Evolutionary conservation across 2,797 vertebrate genomes (phyloP).

Genomic region (Sarcoramphus papa): DNA sequence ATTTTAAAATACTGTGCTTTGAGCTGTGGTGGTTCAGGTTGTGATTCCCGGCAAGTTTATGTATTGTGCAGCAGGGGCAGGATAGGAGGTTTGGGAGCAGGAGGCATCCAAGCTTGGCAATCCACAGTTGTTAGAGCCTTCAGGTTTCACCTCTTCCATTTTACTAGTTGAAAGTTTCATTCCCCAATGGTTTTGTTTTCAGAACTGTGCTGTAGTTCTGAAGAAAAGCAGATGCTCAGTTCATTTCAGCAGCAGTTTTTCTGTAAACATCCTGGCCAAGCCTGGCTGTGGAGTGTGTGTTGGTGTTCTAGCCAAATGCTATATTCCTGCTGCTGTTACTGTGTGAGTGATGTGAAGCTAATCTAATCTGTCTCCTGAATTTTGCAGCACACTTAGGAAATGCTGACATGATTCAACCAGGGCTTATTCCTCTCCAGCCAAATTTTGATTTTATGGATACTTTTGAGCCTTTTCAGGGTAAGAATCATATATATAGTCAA

Average conservation of each 20-base stretch:
- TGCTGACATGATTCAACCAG: constrained; percentile 98
- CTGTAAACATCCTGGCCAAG: not conserved
- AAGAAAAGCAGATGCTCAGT: constrained; percentile 6
- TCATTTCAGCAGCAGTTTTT: constrained; percentile 1
- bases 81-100: not conserved
- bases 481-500: not conserved
- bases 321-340: not conserved
- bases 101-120: not conserved
- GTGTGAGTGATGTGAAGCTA: not conserved
- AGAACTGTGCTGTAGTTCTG: not conserved
- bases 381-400: constrained; percentile 89
- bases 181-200: not conserved
- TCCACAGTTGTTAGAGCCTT: not conserved
- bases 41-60: not conserved
- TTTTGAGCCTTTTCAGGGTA: constrained; percentile 95
- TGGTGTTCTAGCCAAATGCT: not conserved
- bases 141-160: not conserved
- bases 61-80: not conserved
- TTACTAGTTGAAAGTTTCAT: not conserved
- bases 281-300: not conserved
- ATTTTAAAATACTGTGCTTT: not conserved
- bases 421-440: constrained; percentile 94
- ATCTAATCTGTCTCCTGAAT: not conserved
- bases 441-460: constrained; percentile 98
- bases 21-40: not conserved